phyloP scores from a whole-genome alignment of 2,113 vertebrate species.

The Axis porcinus region DNA sequence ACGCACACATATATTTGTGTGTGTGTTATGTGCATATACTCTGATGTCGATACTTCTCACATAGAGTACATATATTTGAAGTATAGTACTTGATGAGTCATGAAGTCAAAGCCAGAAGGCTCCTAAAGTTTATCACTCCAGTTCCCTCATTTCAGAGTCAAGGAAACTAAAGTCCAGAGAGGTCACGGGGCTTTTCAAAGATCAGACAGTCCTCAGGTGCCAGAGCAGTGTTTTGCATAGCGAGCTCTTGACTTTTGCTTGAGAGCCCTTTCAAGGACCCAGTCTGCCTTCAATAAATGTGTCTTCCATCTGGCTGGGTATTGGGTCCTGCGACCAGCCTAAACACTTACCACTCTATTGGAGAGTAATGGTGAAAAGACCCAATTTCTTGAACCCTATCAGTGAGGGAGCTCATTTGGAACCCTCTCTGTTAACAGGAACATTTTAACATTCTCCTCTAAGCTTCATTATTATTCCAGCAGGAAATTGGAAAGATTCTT shows the following conservation, averaged over 20 bases:
- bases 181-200: not conserved
- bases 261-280: not conserved
- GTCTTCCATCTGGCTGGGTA: not conserved
- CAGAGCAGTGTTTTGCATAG: not conserved
- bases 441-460: not conserved
- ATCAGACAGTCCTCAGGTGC: not conserved
- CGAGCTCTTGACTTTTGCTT: not conserved
- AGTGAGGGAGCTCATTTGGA: not conserved
- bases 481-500: conserved; percentile 28
- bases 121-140: not conserved
- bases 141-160: not conserved
- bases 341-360: not conserved
- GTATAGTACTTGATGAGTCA: not conserved
- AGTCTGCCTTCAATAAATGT: not conserved
- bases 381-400: not conserved
- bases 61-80: not conserved
- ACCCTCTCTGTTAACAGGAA: not conserved
- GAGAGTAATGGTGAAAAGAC: not conserved
- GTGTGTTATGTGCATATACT: not conserved
- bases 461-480: not conserved
- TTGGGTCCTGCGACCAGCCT: not conserved
- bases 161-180: not conserved
- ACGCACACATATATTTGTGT: not conserved
- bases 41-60: not conserved
- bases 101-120: not conserved